A percentile compares a stretch with the other conserved stretches of the same genome.
Conservation (phyloP, 2,113 vertebrate species). For the Hippocampus mohnikei region DNA sequence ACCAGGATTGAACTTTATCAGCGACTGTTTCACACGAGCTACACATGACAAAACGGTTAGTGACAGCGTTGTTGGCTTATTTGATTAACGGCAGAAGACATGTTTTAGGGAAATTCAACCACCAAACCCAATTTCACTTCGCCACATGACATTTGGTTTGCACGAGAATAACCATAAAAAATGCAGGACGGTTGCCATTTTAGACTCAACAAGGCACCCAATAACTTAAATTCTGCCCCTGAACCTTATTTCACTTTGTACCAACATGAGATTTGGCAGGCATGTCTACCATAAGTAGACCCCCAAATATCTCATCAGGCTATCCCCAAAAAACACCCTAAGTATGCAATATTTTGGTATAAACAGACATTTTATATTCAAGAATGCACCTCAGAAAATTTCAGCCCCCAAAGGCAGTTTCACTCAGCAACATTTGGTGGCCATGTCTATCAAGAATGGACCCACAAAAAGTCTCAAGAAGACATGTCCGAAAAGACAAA, state of each 20-base stretch:
- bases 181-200: no score
- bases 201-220: no score
- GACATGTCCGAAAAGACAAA: background rate
- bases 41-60: background rate
- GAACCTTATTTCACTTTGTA: background rate
- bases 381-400: no score
- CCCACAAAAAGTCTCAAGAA: background rate
- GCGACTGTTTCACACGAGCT: background rate
- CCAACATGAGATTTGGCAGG: background rate
- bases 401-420: no score
- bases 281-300: no score
- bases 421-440: no score
- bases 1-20: background rate
- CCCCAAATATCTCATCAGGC: no score
- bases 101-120: background rate
- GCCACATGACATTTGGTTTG: background rate
- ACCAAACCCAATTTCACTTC: background rate
- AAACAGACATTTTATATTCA: no score
- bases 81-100: no score
- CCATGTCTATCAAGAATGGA: background rate
- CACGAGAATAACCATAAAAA: no score
- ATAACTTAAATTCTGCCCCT: background rate
- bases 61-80: background rate
- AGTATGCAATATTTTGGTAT: no score
- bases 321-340: no score